phyloP scores from a whole-genome alignment of 2,113 vertebrate species.

The Antigone vipio region DNA sequence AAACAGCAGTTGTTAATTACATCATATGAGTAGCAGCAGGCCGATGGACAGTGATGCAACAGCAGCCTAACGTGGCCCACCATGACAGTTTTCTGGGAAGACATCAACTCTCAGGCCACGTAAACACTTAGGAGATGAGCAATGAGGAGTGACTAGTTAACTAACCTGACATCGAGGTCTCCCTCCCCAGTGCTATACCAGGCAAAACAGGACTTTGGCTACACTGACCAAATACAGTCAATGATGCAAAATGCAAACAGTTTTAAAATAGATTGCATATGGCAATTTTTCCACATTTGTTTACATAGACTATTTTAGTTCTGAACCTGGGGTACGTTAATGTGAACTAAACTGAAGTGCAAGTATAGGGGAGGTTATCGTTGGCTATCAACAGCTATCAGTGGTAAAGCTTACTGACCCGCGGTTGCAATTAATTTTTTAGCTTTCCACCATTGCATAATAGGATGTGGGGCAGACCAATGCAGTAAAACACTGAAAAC shows the following conservation, averaged over 20 bases:
- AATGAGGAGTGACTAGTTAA: background rate
- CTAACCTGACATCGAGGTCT: background rate
- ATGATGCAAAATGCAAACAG: background rate
- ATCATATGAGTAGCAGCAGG: background rate
- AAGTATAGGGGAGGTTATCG: background rate
- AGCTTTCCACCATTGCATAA: background rate
- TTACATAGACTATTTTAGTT: background rate
- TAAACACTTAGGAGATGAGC: background rate
- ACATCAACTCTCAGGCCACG: background rate
- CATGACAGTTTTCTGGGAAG: background rate
- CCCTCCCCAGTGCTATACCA: background rate
- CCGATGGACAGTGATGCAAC: background rate
- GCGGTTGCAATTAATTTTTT: background rate
- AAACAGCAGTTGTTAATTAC: background rate
- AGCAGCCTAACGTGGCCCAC: accelerated
- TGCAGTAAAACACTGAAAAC: background rate
- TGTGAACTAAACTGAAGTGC: background rate
- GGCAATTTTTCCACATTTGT: background rate
- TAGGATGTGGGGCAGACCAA: background rate
- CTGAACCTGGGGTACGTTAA: background rate
- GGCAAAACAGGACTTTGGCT: background rate
- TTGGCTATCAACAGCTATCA: background rate
- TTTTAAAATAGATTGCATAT: background rate
- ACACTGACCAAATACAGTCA: background rate
- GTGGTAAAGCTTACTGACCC: background rate